Base-by-base conservation (phyloP, 2,888 invertebrate species). In the Bellardia bayeri region DNA sequence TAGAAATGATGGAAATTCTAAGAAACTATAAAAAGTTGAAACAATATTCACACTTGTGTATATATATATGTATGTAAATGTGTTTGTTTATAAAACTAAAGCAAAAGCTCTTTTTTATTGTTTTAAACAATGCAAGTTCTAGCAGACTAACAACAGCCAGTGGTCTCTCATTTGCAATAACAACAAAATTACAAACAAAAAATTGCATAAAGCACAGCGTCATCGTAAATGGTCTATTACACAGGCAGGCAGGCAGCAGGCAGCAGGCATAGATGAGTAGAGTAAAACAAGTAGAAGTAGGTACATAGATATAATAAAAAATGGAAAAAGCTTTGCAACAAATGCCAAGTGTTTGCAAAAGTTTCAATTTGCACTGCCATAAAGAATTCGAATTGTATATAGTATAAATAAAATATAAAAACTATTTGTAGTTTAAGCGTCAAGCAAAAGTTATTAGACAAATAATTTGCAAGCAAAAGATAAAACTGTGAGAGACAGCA, bases 281-380 rank as follows among this genome's bases (percentile, higher is more conserved):
- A 86, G 74, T 78, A 71, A 88, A 88, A 88, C 30, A 42, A 23
- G 14, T 51, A 64, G 13, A 51, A 30, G 63, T 23, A 13, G 6
- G 13, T 23, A 23, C 23, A 23, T 23, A n/a, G n/a, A n/a, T n/a
- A 23, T 23, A 23, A 7, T 33, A 2, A 23, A 78, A 88, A 89
- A 89, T 86, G 84, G 88, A 89, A 90, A 90, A 89, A 79, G 72
- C 68, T 82, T 85, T 88, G 86, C 88, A 88, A 85, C 88, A 88
- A 86, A 88, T 88, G 82, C 88, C 82, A 86, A 84, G 42, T 86
- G 84, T 84, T 81, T 42, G 85, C 82, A 79, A 72, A 80, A 74
- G 71, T 54, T 61, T 63, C 37, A 56, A 61, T 64, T 58, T 75
- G 45, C 61, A 63, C 5, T 33, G 45, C 33, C 79, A 49, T 64